These are phyloP conservation scores for Intellagama lesueurii DNA, from an alignment of 2,797 vertebrate genomes.

Conservation along the genomic window DNA sequence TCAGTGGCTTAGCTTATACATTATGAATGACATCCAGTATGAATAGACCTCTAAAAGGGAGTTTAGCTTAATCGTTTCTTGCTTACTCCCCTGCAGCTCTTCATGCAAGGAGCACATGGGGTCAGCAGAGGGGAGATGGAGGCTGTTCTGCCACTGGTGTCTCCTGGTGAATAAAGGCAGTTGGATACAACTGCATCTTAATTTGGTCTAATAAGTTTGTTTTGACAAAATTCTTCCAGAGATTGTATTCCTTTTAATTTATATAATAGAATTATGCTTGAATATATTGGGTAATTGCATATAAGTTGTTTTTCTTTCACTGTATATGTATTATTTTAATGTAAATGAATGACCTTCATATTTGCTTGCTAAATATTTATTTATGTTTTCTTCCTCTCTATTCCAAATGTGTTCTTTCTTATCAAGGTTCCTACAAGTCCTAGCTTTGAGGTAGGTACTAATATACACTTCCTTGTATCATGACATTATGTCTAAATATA, in stretches of 20 bases:
- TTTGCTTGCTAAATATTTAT: slow-evolving; percentile 64
- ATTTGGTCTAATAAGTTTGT: not conserved
- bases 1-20: not conserved
- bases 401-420: slow-evolving; percentile 67
- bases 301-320: slow-evolving; percentile 8
- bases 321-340: not conserved
- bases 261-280: not conserved
- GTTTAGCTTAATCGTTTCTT: not conserved
- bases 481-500: slow-evolving; percentile 4
- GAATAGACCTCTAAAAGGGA: not conserved
- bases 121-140: too few relatives aligned
- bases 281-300: not conserved
- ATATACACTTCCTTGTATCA: slow-evolving; percentile 20
- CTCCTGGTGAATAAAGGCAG: not conserved
- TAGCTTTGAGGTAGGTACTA: slow-evolving; percentile 89
- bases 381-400: slow-evolving; percentile 61
- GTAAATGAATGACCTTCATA: slow-evolving; percentile 30
- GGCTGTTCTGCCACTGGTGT: not conserved
- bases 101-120: not conserved
- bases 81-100: not conserved
- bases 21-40: not conserved
- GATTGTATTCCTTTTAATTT: not conserved
- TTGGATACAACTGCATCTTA: not conserved
- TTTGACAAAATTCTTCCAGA: not conserved
- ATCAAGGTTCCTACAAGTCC: slow-evolving; percentile 91